Conservation (phyloP, 2,797 vertebrate species). For the Anas georgica region DNA sequence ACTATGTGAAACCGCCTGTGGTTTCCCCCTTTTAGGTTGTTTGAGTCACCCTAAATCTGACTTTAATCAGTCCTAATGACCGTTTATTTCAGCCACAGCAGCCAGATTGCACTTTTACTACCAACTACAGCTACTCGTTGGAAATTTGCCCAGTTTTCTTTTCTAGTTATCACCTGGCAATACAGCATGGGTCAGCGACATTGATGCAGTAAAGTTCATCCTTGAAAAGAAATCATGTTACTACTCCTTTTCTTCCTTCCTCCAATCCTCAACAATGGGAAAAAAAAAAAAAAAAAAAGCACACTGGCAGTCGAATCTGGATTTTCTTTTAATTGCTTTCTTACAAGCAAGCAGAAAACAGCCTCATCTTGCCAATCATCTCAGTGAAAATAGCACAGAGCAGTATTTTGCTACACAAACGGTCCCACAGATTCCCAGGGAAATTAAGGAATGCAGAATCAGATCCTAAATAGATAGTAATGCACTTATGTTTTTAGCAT, state of each 20-base stretch:
- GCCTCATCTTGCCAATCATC: slow-evolving; percentile 25
- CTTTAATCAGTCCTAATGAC: slow-evolving; percentile 79
- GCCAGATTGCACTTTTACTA: slow-evolving; percentile 69
- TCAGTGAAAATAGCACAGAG: neutral
- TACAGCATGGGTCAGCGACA: slow-evolving; percentile 36
- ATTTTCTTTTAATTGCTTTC: slow-evolving; percentile 43
- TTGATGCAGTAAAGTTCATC: neutral
- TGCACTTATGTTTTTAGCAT: neutral
- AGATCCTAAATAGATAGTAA: neutral
- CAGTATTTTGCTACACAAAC: neutral
- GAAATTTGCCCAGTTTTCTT: slow-evolving; percentile 64
- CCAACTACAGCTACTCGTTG: slow-evolving; percentile 66
- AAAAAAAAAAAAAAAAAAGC: neutral
- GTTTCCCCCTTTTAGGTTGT: slow-evolving; percentile 68
- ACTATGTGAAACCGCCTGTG: slow-evolving; percentile 62
- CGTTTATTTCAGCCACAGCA: slow-evolving; percentile 70
- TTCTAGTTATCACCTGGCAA: slow-evolving; percentile 67
- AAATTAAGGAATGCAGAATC: neutral
- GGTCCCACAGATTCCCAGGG: neutral
- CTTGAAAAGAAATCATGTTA: neutral
- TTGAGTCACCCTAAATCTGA: slow-evolving; percentile 75
- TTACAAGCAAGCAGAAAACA: slow-evolving; percentile 26
- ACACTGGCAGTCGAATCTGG: neutral
- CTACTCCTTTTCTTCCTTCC: neutral
- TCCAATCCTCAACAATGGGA: neutral